Conservation (phyloP, 2,888 invertebrate genomes). For the Taphrorychus bicolor region DNA sequence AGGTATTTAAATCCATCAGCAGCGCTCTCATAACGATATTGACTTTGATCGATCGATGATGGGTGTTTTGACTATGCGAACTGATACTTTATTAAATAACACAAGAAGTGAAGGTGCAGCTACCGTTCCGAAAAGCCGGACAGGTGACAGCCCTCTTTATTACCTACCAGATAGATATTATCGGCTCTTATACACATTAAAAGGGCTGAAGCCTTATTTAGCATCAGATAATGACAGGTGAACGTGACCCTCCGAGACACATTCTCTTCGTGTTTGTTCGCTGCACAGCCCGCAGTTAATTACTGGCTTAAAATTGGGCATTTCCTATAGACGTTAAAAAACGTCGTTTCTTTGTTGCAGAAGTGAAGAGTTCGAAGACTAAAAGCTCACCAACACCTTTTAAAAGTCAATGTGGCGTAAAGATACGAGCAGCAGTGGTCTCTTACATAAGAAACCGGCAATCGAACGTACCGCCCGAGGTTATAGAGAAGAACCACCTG, state of each 20-base stretch:
- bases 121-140: conserved; percentile 19
- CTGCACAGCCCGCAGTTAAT: not conserved
- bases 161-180: conserved; percentile 9
- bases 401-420: conserved; percentile 8
- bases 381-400: not conserved
- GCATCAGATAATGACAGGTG: conserved; percentile 6
- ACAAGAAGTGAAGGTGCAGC: conserved; percentile 4
- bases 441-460: conserved; percentile 34
- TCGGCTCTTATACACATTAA: conserved; percentile 15
- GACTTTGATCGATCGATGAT: not conserved
- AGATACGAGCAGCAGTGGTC: conserved; percentile 9
- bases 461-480: conserved; percentile 22
- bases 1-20: not conserved
- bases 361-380: not conserved
- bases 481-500: conserved; percentile 27
- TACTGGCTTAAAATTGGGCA: not conserved
- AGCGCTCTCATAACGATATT: not conserved
- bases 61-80: not conserved
- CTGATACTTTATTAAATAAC: not conserved
- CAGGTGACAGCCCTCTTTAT: conserved; percentile 24
- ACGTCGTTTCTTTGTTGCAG: not conserved
- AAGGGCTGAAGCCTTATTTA: not conserved
- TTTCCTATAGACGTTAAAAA: not conserved
- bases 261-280: not conserved
- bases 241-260: not conserved